These are phyloP conservation scores for Macroglossus sobrinus DNA, from an alignment of 2,113 vertebrate genomes.

Conservation along the genomic window DNA sequence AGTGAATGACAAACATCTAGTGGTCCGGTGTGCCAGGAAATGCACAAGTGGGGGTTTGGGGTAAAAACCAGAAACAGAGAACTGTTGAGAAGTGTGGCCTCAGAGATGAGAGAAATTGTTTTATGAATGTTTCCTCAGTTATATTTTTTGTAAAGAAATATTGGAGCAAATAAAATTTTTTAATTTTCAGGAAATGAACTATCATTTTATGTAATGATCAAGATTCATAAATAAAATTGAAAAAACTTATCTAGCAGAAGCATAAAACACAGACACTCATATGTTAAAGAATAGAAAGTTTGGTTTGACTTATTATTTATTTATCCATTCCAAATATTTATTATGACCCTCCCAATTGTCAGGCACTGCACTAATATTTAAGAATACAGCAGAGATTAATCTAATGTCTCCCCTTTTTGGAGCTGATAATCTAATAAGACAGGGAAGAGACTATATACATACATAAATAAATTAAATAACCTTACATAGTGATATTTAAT, in stretches of 20 bases:
- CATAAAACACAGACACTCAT: not conserved
- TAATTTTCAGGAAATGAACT: constrained; percentile 24
- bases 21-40: not conserved
- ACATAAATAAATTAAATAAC: not conserved
- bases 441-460: not conserved
- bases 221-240: constrained; percentile 22
- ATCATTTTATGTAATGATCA: not conserved
- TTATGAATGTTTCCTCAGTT: not conserved
- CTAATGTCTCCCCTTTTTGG: not conserved
- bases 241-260: not conserved
- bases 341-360: not conserved
- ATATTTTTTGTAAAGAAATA: not conserved
- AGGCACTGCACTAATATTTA: not conserved
- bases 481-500: not conserved
- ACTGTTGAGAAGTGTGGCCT: not conserved
- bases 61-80: not conserved
- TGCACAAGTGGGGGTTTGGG: too few species aligned
- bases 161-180: not conserved
- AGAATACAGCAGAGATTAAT: not conserved
- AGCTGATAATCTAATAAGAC: not conserved
- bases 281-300: not conserved
- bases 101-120: not conserved
- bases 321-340: constrained; percentile 7
- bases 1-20: not conserved
- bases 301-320: not conserved